Base-by-base conservation (phyloP, 2,888 invertebrate species). In the Allacma fusca region DNA sequence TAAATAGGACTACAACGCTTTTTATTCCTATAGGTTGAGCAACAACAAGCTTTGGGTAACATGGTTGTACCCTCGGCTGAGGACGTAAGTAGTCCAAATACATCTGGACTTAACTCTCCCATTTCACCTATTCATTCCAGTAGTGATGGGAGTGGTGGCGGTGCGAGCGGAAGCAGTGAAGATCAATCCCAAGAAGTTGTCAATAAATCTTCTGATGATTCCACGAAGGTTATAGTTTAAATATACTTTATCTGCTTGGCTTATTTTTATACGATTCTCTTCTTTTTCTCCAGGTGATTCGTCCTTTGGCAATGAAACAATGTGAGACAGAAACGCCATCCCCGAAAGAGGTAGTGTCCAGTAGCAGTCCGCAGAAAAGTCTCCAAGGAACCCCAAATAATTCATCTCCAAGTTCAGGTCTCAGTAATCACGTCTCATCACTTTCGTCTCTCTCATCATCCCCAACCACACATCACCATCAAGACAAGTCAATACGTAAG, bases 61-160 rank as follows among this genome's bases (percentile, higher is more conserved):
- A 62, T 76, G 67, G 65, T 73, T 23, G 67, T 76, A 34, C 69
- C 78, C 40, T 78, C 79, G 24, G 81, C 79, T 72, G 93, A 93
- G 86, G 93, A 92, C 88, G 92, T 92, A 76, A 94, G 92, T 78
- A 93, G 94, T 70, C 94, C 94, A 62, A 92, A 93, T 86, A 92
- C 93, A 84, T 94, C 94, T 85, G 93, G 94, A 84, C 91, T 92
- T 85, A 81, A 83, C 80, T 93, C 94, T 87, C 94, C 94, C 80
- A 90, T 93, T 84, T 90, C 93, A 76, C 88, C 88, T 82, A 93
- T 93, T 80, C 83, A 83, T 82, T 83, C 87, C 93, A 93, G 76
- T 75, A 75, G 65, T 64, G 65, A 75, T 65, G 75, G 65, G 44
- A 64, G 73, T 29, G 75, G 67, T 12, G 65, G 67, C 28, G 69